Base-by-base conservation (phyloP, 2,888 invertebrate genomes). In the Sesamia inferens region DNA sequence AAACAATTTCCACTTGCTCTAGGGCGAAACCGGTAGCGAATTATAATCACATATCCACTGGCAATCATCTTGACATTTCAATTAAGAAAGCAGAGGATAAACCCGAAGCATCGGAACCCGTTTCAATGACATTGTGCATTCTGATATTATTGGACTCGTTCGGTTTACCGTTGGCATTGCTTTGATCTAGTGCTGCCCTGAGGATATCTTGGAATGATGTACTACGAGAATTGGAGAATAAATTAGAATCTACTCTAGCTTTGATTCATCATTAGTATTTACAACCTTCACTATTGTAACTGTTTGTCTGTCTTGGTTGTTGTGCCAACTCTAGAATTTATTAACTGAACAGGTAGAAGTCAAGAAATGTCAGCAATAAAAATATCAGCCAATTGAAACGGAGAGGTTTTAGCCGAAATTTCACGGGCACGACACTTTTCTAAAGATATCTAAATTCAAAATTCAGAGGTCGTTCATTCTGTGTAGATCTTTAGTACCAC, bases 61-160 rank as follows among this genome's bases (percentile, higher is more conserved):
- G 84, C 87, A 81, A 85, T 84, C 87, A 86, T 87, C 86, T 84
- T 85, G 90, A 90, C 88, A 83, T 90, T 90, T 91, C 90, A 91
- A 91, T 90, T 90, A 90, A 83, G 81, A 74, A 75, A 83, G 74
- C 72, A 71, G 61, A 74, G 77, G 73, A 81, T 82, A 81, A 71
- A 83, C 71, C 82, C 74, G 70, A 66, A 65, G 85, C 71, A 54
- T 65, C 31, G 81, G 79, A 83, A 81, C 85, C 39, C 59, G 85
- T 85, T 86, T 64, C 76, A 75, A 78, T 83, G 83, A 80, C 83
- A 78, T 82, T 84, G 83, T 84, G 79, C 84, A 83, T 82, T 82
- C 78, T 77, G 72, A 73, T 83, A 72, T 76, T 84, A 85, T 78
- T 78, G 79, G 70, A 75, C 76, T 77, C 70, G 74, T 78, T 78